Evolutionary conservation across 2,113 vertebrate genomes (phyloP), one percentile per base, ranked within the genome.

Genomic region (Chloropsis cyanopogon): DNA sequence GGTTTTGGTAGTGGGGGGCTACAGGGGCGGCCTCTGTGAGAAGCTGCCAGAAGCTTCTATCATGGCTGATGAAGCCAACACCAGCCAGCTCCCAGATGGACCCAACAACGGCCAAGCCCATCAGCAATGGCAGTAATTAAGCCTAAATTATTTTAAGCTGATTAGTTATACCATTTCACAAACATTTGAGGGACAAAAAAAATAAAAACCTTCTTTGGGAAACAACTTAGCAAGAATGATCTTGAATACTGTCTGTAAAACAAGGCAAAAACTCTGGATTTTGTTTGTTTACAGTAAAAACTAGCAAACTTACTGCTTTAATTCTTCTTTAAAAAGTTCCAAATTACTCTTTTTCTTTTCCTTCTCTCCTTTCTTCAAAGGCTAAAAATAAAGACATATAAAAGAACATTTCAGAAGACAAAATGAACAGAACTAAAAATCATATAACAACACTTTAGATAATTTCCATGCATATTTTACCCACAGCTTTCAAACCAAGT

Each of bases 331-430:
- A 91, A 99, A 99, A 73, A 99, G 99, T 95, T 99, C 99, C 98
- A 99, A 97, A 97, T 99, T 99, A 95, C 99, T 99, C 97, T 99
- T 99, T 97, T 99, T 99, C 98, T 99, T 99, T 97, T 99, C 99
- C 95, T 99, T 99, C 96, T 99, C 99, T 90, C 83, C 97, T 97
- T 99, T 99, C 97, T 99, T 99, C 88, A 97, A 88, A 94, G 98
- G 95, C 99, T 99, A 95, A 94, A 97, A 96, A 77, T 56, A 98
- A 98, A 90, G 60, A 97, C 61, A 96, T 8, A 85, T 91, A 65
- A 97, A 91, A 71, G 76, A 96, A 97, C 52, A 95, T 78, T 93
- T 97, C 82, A 97, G 92, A 94, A 84, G 35, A 85, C n/a, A 79
- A 56, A 87, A 95, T 54, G 14, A 64, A 89, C 9, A 80, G 71